A percentile compares a stretch with the other conserved stretches of the same genome.
Evolutionary conservation across 1,140 invertebrate genomes (phyloP).

Genomic region (Heterodera carotae): DNA sequence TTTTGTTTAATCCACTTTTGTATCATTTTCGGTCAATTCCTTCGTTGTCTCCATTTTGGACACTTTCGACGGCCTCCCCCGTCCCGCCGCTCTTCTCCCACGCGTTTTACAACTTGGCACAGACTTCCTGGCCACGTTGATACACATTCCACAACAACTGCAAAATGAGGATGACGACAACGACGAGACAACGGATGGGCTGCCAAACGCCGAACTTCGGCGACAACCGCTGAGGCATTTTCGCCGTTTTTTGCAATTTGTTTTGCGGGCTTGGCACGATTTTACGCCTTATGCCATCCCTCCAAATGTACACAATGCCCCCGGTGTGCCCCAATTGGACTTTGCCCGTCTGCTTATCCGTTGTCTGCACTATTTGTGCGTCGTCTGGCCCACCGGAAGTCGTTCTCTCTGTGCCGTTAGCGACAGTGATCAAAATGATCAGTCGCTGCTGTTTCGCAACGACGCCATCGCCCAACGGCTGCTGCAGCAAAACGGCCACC

Average conservation of each 20-base stretch:
- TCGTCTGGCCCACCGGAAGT: neutral
- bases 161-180: neutral
- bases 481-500: neutral
- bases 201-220: neutral
- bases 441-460: neutral
- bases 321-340: neutral
- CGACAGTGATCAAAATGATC: too few relatives aligned
- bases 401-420: neutral
- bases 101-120: neutral
- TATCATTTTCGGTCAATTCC: constrained; percentile 30
- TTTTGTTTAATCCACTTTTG: too few relatives aligned
- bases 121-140: neutral
- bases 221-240: neutral
- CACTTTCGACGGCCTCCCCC: constrained; percentile 15
- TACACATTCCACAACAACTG: constrained; percentile 7
- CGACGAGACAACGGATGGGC: neutral
- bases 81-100: neutral
- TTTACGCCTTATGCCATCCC: too few relatives aligned
- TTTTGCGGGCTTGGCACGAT: neutral
- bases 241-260: constrained; percentile 2
- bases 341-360: constrained; percentile 4
- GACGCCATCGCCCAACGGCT: neutral
- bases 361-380: neutral
- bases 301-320: too few relatives aligned
- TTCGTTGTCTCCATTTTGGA: constrained; percentile 24